phyloP scores from a whole-genome alignment of 2,888 invertebrate species.

The Ochropleura leucogaster region DNA sequence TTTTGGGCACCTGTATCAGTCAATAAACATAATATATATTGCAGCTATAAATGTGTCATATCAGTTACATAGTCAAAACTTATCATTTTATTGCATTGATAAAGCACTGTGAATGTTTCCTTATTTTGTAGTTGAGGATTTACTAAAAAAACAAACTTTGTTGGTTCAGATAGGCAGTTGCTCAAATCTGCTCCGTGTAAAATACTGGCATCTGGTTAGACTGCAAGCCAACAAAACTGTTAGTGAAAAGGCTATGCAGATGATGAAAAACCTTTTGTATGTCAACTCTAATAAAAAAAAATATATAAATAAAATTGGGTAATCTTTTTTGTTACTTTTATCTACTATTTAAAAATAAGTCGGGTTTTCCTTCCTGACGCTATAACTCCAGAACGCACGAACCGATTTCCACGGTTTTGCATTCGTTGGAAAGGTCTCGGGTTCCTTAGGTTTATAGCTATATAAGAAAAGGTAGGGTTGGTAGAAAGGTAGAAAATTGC shows the following conservation, averaged over 20 bases:
- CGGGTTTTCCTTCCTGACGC: too few relatives aligned
- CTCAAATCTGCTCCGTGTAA: neutral
- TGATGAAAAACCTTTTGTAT: neutral
- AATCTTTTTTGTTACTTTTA: too few relatives aligned
- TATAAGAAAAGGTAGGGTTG: too few relatives aligned
- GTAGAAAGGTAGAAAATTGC: too few relatives aligned
- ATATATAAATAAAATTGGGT: too few relatives aligned
- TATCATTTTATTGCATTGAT: slow-evolving; percentile 49
- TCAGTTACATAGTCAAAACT: slow-evolving; percentile 13
- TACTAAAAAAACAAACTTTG: neutral
- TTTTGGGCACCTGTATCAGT: slow-evolving; percentile 30
- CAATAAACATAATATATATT: slow-evolving; percentile 47
- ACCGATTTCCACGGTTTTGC: too few relatives aligned
- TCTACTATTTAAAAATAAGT: too few relatives aligned
- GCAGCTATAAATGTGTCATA: slow-evolving; percentile 40
- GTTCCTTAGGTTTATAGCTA: too few relatives aligned
- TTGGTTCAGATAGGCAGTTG: neutral
- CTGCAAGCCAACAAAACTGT: neutral
- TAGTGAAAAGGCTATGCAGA: neutral
- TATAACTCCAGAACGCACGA: too few relatives aligned
- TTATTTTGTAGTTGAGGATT: slow-evolving; percentile 5
- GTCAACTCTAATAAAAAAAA: too few relatives aligned
- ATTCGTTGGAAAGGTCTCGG: too few relatives aligned
- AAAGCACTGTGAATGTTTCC: slow-evolving; percentile 32
- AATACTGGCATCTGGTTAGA: neutral